Conservation (phyloP, 2,113 vertebrate species). For the Rattus norvegicus region DNA sequence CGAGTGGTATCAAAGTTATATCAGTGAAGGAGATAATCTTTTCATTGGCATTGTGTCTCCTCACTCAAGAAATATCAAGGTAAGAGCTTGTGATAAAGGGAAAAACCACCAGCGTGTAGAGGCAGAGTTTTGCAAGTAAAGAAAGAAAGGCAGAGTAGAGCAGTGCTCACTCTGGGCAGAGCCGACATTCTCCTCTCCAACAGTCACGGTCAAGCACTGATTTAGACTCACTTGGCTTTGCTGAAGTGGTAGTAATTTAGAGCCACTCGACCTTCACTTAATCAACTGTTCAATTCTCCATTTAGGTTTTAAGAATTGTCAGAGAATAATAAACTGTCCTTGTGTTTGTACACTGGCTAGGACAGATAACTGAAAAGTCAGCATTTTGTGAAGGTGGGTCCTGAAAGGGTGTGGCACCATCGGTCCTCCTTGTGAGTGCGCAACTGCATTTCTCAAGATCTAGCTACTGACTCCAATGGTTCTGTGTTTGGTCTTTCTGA, state of each 20-base stretch:
- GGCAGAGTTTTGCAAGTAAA: not conserved
- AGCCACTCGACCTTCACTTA: constrained; percentile 1
- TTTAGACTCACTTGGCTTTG: not conserved
- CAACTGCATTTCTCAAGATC: not conserved
- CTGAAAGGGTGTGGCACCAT: no score
- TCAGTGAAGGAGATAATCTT: not conserved
- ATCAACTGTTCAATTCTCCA: not conserved
- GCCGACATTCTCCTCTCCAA: not conserved
- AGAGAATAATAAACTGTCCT: constrained; percentile 18
- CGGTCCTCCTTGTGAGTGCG: not conserved
- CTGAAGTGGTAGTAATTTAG: constrained; percentile 1
- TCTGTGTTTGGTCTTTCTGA: not conserved
- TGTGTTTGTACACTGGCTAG: not conserved
- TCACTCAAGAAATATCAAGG: not conserved
- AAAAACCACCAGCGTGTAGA: not conserved
- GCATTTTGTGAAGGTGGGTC: not conserved
- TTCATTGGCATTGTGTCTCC: not conserved
- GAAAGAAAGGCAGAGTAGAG: not conserved
- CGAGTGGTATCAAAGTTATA: not conserved
- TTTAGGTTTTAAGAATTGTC: constrained; percentile 3
- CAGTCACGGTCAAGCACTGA: constrained; percentile 13
- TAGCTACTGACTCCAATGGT: not conserved
- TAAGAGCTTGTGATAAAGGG: not conserved
- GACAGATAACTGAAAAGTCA: not conserved
- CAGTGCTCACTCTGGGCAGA: not conserved